A percentile compares a stretch with the other conserved stretches of the same genome.
Conservation (phyloP, 2,888 invertebrate genomes). For the Chloroclystis v-ata region DNA sequence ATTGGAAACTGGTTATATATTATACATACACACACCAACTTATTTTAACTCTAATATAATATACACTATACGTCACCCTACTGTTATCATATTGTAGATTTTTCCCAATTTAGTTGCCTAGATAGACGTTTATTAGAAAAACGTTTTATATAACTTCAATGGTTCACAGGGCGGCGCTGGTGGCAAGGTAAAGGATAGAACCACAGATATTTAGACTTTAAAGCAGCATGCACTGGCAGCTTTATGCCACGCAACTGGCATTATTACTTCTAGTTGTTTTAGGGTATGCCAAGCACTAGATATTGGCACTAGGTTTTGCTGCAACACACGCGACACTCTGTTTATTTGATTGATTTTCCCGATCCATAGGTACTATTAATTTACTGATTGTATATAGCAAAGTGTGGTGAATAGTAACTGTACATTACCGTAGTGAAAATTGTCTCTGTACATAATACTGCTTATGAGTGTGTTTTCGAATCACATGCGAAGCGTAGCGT, state of each 20-base stretch:
- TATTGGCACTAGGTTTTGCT: conserved; percentile 18
- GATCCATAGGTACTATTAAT: conserved; percentile 13
- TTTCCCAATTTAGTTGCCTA: too few relatives aligned
- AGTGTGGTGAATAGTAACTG: conserved; percentile 9
- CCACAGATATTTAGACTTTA: conserved; percentile 42
- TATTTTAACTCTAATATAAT: too few relatives aligned
- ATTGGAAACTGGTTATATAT: too few relatives aligned
- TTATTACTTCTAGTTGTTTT: conserved; percentile 23
- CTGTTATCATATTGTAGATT: too few relatives aligned
- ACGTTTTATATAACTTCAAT: conserved; percentile 43
- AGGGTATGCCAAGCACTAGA: conserved; percentile 16
- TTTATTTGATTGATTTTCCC: conserved; percentile 10
- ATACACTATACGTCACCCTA: too few relatives aligned
- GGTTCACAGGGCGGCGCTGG: conserved; percentile 73
- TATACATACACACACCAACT: too few relatives aligned
- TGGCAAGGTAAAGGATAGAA: conserved; percentile 64
- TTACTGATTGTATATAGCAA: not conserved
- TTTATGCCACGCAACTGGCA: conserved; percentile 46
- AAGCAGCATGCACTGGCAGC: conserved; percentile 58
- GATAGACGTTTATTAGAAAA: conserved; percentile 1
- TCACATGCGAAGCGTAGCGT: conserved; percentile 7
- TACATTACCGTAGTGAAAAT: conserved; percentile 13
- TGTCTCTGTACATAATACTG: conserved; percentile 13
- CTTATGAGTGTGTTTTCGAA: conserved; percentile 16
- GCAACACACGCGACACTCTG: conserved; percentile 16